Base-by-base conservation (phyloP, 2,797 vertebrate genomes). In the Melanotaenia nigrans region DNA sequence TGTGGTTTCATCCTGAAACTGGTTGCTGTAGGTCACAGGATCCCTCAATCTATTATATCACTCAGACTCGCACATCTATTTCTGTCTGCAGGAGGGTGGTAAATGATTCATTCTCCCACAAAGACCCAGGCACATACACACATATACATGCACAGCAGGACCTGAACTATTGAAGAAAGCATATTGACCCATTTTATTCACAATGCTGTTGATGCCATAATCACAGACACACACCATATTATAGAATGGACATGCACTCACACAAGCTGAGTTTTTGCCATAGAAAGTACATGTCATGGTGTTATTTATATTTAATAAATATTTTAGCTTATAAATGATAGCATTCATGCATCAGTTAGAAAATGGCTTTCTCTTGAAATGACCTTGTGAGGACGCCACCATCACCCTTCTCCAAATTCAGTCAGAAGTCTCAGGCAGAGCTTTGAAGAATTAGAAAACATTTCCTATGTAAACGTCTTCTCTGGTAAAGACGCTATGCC, bases 161-260 rank as follows among this genome's bases (percentile, higher is more conserved):
- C 62, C 24, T 63, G 53, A 68, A 61, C 65, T 84, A 81, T 81
- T 84, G 78, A 83, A 83, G 72, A 77, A 74, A 84, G 65, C 68
- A 71, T 85, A 84, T 85, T 85, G 87, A 89, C 80, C 73, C 75
- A 75, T 82, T 86, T 82, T 83, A 76, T 68, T 83, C 64, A 75
- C 65, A 53, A 14, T 55, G 30, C 33, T 51, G 56, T 55, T 82
- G 53, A 51, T 72, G 38, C 70, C 61, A 24, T 65, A 38, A 40
- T 79, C 57, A 68, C 1, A 4, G 16, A 54, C 35, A 67, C 56
- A 53, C 30, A 71, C 49, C 71, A 24, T 45, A 20, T 30, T 25
- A 66, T 49, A 38, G 20, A 22, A 71, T n/a, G 36, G 9, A 59
- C 65, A 36, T 16, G 36, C 56, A 47, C 40, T 68, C 14, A 62